Evolutionary conservation across 2,888 invertebrate species (phyloP), one percentile per base, ranked within the genome.

Genomic region (Bellardia pandia): DNA sequence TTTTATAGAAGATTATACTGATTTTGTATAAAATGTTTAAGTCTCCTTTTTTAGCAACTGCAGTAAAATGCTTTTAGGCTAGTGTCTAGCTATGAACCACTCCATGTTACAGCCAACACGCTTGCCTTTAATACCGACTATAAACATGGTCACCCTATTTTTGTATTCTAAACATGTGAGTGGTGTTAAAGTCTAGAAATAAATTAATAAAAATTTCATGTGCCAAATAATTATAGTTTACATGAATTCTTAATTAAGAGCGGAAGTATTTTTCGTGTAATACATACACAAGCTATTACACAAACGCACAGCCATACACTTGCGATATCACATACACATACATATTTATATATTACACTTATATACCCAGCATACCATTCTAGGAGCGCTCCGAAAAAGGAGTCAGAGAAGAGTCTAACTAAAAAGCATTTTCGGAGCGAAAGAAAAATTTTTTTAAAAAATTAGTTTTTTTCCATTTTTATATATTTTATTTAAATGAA

Each of bases 131-230:
- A 40, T 37, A 1, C 6, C 6, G 9, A 2, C 11, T 23, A 6
- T 30, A 0, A 2, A 30, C 8, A 30, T 53, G 64, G 76, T 23
- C 48, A 76, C 76, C 64, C 64, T 23, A 23, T 76, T 37, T 40
- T 11, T 2, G 3, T 48, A 33, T 62, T 71, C 9, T 4, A 3
- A 60, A 42, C 9, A 8, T 81, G 80, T 84, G 40, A 58, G 9
- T 74, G 48, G 48, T 53, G 64, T 37, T 45, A 75, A 62, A 72
- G 84, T 83, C 75, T 83, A 69, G 90, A 89, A 89, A 90, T 91
- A 91, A 92, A 92, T 92, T 92, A 92, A 92, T 92, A 92, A 91
- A 91, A 91, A 90, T 92, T 92, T 91, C 92, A 91, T 91, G 91
- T 92, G 91, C 91, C 91, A 92, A 92, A 92, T 92, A 92, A 92